phyloP scores from a whole-genome alignment of 1,140 invertebrate genomes.

The Ylistrum balloti region DNA sequence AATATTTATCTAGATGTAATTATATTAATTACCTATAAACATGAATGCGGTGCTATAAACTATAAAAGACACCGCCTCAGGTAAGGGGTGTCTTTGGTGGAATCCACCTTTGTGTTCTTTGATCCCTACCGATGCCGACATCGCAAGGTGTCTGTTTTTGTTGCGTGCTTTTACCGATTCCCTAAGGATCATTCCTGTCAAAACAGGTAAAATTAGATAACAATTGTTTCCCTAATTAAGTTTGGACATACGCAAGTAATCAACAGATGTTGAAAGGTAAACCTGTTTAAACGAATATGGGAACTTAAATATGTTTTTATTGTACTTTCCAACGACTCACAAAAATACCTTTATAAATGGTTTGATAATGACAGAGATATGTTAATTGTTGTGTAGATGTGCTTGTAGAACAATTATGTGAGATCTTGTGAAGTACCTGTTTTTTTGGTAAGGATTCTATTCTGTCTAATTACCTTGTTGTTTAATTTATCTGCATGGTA shows the following conservation, averaged over 20 bases:
- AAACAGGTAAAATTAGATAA: neutral
- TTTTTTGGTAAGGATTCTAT: too few species aligned
- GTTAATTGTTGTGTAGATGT: neutral
- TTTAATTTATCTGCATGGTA: too few species aligned
- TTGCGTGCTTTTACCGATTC: neutral
- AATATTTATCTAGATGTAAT: conserved; percentile 36
- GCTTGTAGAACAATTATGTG: neutral
- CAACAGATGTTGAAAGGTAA: neutral
- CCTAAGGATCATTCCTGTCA: neutral
- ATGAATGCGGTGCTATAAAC: conserved; percentile 18
- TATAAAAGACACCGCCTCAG: conserved; percentile 17
- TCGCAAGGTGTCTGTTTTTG: conserved; percentile 12
- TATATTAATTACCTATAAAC: conserved; percentile 33
- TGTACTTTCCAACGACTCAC: neutral
- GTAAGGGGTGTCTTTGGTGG: neutral
- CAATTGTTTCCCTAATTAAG: neutral
- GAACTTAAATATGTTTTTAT: neutral
- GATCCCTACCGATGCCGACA: conserved; percentile 12
- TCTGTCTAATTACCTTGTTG: too few species aligned
- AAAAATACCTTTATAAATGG: neutral
- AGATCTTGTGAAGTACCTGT: too few species aligned
- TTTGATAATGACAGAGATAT: neutral
- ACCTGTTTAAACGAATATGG: neutral
- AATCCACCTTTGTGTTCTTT: neutral
- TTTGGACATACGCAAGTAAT: neutral